phyloP scores from a whole-genome alignment of 2,797 vertebrate genomes.

The Cyclopterus lumpus region DNA sequence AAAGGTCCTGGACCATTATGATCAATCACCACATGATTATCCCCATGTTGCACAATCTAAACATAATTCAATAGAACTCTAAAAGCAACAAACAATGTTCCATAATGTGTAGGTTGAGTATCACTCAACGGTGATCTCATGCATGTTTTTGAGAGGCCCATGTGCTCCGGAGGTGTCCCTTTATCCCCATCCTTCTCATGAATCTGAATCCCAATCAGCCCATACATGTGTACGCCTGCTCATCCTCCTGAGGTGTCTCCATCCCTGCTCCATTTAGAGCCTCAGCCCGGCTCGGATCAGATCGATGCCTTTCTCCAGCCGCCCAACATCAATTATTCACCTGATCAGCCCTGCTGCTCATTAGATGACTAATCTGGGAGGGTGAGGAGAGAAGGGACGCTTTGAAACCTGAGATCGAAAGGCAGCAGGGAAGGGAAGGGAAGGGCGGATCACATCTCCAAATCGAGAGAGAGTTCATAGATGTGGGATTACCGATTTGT shows the following conservation, averaged over 20 bases:
- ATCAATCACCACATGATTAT: not conserved
- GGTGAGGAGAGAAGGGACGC: constrained; percentile 64
- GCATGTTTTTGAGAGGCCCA: not conserved
- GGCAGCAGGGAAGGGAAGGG: constrained; percentile 52
- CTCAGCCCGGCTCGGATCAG: constrained; percentile 53
- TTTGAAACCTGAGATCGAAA: constrained; percentile 77
- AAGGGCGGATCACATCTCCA: constrained; percentile 63
- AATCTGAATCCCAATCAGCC: constrained; percentile 13
- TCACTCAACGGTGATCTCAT: not conserved
- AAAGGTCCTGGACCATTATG: not conserved
- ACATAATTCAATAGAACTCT: not conserved
- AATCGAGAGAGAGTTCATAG: constrained; percentile 58
- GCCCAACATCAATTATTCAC: constrained; percentile 82
- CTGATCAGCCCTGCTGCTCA: constrained; percentile 78
- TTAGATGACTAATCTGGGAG: constrained; percentile 82
- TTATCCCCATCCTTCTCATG: not conserved
- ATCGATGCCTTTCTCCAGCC: constrained; percentile 79
- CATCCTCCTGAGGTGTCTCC: constrained; percentile 65
- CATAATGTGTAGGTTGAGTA: not conserved
- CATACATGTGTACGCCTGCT: constrained; percentile 30
- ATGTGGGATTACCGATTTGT: constrained; percentile 72
- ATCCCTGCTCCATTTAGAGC: constrained; percentile 74
- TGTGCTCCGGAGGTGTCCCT: not conserved
- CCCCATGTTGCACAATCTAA: not conserved
- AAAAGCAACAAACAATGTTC: not conserved